Evolutionary conservation across 2,797 vertebrate species (phyloP), one percentile per base, ranked within the genome.

Genomic region (Fringilla coelebs): DNA sequence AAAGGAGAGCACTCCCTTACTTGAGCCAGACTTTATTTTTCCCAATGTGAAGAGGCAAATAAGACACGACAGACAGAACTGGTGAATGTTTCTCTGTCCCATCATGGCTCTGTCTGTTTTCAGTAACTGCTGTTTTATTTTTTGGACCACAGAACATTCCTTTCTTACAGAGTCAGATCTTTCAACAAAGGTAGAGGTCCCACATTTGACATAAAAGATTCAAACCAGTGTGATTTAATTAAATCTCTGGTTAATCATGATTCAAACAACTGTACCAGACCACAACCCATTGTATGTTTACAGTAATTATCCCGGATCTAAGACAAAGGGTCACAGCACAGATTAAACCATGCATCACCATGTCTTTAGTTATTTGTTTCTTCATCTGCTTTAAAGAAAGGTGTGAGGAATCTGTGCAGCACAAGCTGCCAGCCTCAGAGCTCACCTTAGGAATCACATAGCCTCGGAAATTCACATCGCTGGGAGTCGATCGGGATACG

Each of bases 391-490:
- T 88, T 71, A 40, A 68, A 63, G 14, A 70, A 76, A 88, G 61
- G 22, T 26, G 46, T 52, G 51, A 57, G 40, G 20, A 62, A 29
- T 34, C 22, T 28, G 9, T 73, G 68, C 77, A 79, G 25, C 10
- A 10, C 12, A 38, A 87, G 34, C 58, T 84, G 65, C 40, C 70
- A 63, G 26, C 18, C 78, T 75, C 52, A 76, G 38, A 57, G 31
- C 94, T 97, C 85, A 97, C 97, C 96, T 97, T 97, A 65, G 97
- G 97, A 52, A 98, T 97, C 62, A 94, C 72, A 9, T 95, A 97
- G 54, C 96, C 97, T 49, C 19, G 88, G 88, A 97, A 97, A 75
- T 90, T 84, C 38, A 96, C 95, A 40, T 98, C 41, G 0, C 79
- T 87, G 45, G 95, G 84, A 28, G 96, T 97, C 9, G 95, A 91